Conservation (phyloP, 2,888 invertebrate species). For the Villa cingulata region DNA sequence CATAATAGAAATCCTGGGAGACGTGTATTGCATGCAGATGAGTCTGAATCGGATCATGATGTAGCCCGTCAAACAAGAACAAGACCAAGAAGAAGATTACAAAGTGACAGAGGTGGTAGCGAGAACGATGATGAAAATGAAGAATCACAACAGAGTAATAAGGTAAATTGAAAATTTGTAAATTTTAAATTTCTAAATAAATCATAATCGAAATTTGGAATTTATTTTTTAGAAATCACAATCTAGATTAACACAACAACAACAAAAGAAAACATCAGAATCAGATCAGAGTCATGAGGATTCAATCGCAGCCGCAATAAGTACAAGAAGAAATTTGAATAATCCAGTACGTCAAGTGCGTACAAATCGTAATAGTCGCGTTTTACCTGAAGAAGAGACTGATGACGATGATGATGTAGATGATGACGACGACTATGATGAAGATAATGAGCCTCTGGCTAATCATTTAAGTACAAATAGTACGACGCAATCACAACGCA, state of each 20-base stretch:
- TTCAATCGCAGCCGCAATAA: slow-evolving; percentile 2
- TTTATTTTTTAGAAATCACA: slow-evolving; percentile 5
- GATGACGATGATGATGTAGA: slow-evolving; percentile 15
- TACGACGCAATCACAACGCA: slow-evolving; percentile 3
- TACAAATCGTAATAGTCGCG: slow-evolving; percentile 31
- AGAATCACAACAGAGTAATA: slow-evolving; percentile 16
- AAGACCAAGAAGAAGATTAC: slow-evolving; percentile 27
- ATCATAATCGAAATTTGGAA: too few relatives aligned
- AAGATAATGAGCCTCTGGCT: slow-evolving; percentile 14
- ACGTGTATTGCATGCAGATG: slow-evolving; percentile 21
- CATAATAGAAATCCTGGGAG: slow-evolving; percentile 20
- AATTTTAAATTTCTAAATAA: too few relatives aligned
- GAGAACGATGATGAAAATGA: slow-evolving; percentile 24
- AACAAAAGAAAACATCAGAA: slow-evolving; percentile 11
- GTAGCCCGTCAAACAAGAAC: slow-evolving; percentile 27
- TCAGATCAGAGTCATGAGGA: slow-evolving; percentile 11
- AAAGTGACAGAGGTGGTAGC: slow-evolving; percentile 29
- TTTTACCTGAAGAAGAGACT: slow-evolving; percentile 19
- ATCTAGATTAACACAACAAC: not conserved
- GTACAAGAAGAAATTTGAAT: slow-evolving; percentile 6
- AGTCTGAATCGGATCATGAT: slow-evolving; percentile 16
- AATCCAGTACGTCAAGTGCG: slow-evolving; percentile 26
- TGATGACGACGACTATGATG: slow-evolving; percentile 20
- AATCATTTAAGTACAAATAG: slow-evolving; percentile 3
- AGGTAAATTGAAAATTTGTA: slow-evolving; percentile 1